Evolutionary conservation across 2,797 vertebrate species (phyloP), one percentile per base, ranked within the genome.

Genomic region (Coreius guichenoti): DNA sequence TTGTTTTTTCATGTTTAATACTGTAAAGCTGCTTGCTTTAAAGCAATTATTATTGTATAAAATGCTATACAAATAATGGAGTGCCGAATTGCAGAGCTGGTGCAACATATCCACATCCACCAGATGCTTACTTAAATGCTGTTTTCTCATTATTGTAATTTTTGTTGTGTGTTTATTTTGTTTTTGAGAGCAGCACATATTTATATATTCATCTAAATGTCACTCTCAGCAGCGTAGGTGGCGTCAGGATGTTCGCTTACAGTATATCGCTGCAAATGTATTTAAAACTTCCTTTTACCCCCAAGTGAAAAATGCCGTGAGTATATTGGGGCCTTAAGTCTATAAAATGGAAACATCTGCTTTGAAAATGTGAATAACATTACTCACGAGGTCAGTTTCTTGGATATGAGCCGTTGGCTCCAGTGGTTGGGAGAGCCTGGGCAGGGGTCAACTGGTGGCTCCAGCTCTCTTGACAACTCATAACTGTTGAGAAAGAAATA

Each of bases 391-490:
- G 94, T 90, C 19, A 97, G 94, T 79, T 97, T 96, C 92, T 95
- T 97, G 2, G 92, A 89, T 78, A 97, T 92, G 87, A 96, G 95
- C 1, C 95, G 93, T 26, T 93, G 94, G 89, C 96, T 93, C 80
- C 94, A 93, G 3, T 92, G 89, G 16, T 87, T 92, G 17, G 97
- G 97, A 33, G 96, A 97, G 83, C 81, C 94, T 86, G 97, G 97
- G 86, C 96, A 97, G 5, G 96, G 95, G 88, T 97, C 96, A 0
- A 96, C 93, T 0, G 96, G 97, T 0, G 96, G 96, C 92, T 98
- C 97, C 72, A 98, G 93, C 29, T 96, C 92, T 17, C 95, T 90
- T 51, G 97, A 98, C 23, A 97, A 86, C 16, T 95, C 95, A 85
- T 97, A 96, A 91, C 97, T 98, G 86, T n/a, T 49, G 16, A 77